These are phyloP conservation scores for Anomalospiza imberbis DNA, from an alignment of 2,797 vertebrate genomes.

Conservation along the genomic window DNA sequence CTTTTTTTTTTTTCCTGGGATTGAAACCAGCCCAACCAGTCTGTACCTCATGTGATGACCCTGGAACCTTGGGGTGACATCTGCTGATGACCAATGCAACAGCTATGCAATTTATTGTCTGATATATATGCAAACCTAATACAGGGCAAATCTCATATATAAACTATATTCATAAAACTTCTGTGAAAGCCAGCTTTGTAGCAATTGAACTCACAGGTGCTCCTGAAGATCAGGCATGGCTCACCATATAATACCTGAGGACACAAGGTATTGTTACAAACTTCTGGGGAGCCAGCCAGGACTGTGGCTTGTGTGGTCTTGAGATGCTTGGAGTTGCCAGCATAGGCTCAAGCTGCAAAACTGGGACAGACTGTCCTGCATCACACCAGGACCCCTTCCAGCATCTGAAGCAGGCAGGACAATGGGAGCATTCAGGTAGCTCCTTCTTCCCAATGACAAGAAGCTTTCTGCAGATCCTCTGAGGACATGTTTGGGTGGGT, in stretches of 20 bases:
- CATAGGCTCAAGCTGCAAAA: background rate
- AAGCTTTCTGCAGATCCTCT: background rate
- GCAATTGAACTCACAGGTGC: background rate
- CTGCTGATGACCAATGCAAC: background rate
- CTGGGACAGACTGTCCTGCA: background rate
- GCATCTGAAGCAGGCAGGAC: accelerated
- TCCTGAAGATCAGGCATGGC: background rate
- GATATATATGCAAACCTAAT: background rate
- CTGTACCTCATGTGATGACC: background rate
- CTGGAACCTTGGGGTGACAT: background rate
- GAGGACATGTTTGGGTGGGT: background rate
- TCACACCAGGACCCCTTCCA: background rate
- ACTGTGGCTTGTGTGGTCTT: background rate
- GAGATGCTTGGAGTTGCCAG: background rate
- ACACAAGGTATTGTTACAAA: background rate
- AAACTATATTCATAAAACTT: background rate
- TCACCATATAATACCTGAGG: background rate
- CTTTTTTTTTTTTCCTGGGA: background rate
- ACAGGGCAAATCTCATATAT: background rate
- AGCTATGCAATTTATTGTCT: background rate
- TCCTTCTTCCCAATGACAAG: background rate
- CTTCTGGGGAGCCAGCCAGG: background rate
- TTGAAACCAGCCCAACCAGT: background rate
- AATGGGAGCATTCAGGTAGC: background rate
- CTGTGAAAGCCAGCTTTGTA: background rate